phyloP scores from a whole-genome alignment of 2,113 vertebrate species.

The Athene cunicularia region DNA sequence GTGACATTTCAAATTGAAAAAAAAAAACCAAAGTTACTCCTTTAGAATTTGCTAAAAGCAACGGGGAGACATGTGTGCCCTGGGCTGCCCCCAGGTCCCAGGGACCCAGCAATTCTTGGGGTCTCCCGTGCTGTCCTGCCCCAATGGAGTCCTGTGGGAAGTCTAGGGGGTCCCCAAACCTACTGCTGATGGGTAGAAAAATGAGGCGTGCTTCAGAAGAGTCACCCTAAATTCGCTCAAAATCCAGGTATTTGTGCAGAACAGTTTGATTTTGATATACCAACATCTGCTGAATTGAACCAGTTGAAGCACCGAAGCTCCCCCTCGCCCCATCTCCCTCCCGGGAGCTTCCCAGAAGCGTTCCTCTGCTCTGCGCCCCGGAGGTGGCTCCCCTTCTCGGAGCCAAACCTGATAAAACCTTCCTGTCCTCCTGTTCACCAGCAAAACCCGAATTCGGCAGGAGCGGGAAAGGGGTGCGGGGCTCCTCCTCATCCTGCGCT shows the following conservation, averaged over 20 bases:
- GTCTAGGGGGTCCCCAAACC: background rate
- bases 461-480: background rate
- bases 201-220: background rate
- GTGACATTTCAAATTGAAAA: background rate
- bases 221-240: background rate
- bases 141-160: background rate
- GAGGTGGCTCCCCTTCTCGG: background rate
- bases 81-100: background rate
- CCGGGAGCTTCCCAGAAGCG: background rate
- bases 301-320: background rate
- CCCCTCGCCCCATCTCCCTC: no score
- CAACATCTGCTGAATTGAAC: background rate
- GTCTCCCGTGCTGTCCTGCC: background rate
- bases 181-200: background rate
- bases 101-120: background rate
- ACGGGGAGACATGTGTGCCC: background rate
- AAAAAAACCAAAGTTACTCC: background rate
- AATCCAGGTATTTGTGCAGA: background rate
- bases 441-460: background rate
- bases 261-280: background rate
- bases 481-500: background rate
- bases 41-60: background rate
- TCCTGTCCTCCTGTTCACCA: background rate
- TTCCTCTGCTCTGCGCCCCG: background rate
- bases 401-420: background rate